Evolutionary conservation across 2,888 invertebrate genomes (phyloP).

Genomic region (Drosophila atroscutellata): DNA sequence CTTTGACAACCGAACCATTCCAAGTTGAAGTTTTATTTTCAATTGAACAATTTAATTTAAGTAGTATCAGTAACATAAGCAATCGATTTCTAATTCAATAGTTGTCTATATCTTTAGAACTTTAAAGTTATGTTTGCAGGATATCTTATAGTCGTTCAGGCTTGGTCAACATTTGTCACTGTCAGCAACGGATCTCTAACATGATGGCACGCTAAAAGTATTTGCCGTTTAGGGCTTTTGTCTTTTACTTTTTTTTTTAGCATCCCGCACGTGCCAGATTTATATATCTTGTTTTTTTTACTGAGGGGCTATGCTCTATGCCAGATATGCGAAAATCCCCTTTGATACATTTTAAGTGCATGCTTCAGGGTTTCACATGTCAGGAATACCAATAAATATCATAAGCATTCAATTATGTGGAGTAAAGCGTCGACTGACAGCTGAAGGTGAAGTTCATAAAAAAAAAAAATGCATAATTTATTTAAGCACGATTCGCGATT

Average conservation of each 20-base stretch:
- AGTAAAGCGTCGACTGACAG: constrained; percentile 13
- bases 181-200: constrained; percentile 16
- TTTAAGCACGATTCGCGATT: background rate
- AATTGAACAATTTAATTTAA: background rate
- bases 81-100: background rate
- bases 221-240: constrained; percentile 33
- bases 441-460: background rate
- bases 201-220: constrained; percentile 32
- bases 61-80: background rate
- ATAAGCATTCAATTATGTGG: constrained; percentile 38
- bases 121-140: background rate
- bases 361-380: constrained; percentile 11
- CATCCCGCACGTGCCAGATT: constrained; percentile 31
- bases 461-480: background rate
- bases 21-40: background rate
- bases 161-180: background rate
- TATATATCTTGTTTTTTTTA: background rate
- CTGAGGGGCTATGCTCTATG: constrained; percentile 5
- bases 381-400: constrained; percentile 23
- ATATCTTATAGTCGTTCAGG: background rate
- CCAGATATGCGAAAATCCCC: constrained; percentile 18
- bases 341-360: constrained; percentile 43
- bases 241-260: constrained; percentile 17
- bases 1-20: background rate
- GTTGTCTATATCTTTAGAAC: background rate